Percentiles rank a stretch among this genome's conserved stretches.
Evolutionary conservation across 2,113 vertebrate species (phyloP).

Genomic region (Empidonax traillii): DNA sequence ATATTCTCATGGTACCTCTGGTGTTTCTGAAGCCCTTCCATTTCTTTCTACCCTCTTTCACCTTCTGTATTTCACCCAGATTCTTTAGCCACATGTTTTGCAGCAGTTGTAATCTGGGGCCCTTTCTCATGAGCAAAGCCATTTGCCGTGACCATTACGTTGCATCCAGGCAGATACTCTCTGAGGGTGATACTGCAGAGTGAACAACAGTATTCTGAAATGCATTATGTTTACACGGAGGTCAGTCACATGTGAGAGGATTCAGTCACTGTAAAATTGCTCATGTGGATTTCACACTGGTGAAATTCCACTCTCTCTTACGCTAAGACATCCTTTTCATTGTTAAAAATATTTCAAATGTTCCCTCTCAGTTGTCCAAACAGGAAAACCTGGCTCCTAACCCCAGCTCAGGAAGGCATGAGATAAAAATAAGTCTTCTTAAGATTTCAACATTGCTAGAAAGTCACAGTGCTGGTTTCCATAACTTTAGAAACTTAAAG

Average conservation of each 20-base stretch:
- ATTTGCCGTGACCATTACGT: rapidly evolving
- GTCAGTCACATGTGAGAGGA: not conserved
- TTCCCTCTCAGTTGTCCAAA: not conserved
- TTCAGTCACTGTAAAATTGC: not conserved
- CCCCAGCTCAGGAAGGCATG: not conserved
- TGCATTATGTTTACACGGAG: not conserved
- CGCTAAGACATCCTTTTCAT: not conserved
- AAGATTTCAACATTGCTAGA: not conserved
- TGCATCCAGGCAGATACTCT: not conserved
- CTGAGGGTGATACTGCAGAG: not conserved
- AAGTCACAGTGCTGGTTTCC: not conserved
- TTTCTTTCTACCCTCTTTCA: not conserved
- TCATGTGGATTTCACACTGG: not conserved
- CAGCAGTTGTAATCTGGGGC: not conserved
- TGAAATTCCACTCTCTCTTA: not conserved
- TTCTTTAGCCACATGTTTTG: not conserved
- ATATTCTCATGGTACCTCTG: not conserved
- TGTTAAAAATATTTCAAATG: not conserved
- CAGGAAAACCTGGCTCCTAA: not conserved
- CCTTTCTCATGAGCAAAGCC: not conserved
- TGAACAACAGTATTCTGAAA: not conserved
- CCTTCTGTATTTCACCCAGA: not conserved
- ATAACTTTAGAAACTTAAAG: not conserved
- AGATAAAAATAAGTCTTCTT: not conserved
- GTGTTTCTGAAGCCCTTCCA: not conserved